Conservation (phyloP, 2,113 vertebrate species). For the Boleophthalmus pectinirostris region DNA sequence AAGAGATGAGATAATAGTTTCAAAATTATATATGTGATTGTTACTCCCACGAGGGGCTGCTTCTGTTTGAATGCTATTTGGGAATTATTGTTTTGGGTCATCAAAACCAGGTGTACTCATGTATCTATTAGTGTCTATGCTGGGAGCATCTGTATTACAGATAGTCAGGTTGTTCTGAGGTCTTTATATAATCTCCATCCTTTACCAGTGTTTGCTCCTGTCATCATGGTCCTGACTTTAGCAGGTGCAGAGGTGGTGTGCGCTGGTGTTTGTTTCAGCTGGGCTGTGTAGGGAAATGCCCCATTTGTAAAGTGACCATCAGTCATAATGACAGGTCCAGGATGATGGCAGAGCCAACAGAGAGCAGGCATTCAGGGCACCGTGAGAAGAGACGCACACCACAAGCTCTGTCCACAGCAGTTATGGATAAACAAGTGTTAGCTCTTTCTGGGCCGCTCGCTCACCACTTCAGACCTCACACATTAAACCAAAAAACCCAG, state of each 20-base stretch:
- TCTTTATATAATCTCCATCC: not conserved
- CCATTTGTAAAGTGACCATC: conserved; percentile 67
- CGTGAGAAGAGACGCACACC: conserved; percentile 42
- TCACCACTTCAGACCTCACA: conserved; percentile 74
- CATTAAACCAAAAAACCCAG: conserved; percentile 47
- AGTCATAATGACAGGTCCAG: conserved; percentile 60
- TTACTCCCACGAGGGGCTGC: not conserved
- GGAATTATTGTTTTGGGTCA: not conserved
- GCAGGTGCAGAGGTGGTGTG: conserved; percentile 43
- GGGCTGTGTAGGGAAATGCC: conserved; percentile 41
- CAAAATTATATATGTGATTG: not conserved
- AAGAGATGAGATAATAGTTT: not conserved
- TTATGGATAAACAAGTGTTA: conserved; percentile 58
- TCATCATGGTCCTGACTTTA: not conserved
- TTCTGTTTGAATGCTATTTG: not conserved
- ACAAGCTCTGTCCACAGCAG: conserved; percentile 60
- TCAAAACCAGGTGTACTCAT: not conserved
- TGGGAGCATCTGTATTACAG: not conserved
- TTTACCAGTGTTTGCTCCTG: not conserved
- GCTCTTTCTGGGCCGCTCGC: conserved; percentile 44
- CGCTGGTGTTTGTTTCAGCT: conserved; percentile 31
- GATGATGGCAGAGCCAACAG: conserved; percentile 32
- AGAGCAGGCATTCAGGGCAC: conserved; percentile 48
- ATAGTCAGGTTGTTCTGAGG: not conserved
- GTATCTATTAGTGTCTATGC: not conserved